These are phyloP conservation scores for Diachasmimorpha longicaudata DNA, from an alignment of 1,140 invertebrate species.

Conservation along the genomic window DNA sequence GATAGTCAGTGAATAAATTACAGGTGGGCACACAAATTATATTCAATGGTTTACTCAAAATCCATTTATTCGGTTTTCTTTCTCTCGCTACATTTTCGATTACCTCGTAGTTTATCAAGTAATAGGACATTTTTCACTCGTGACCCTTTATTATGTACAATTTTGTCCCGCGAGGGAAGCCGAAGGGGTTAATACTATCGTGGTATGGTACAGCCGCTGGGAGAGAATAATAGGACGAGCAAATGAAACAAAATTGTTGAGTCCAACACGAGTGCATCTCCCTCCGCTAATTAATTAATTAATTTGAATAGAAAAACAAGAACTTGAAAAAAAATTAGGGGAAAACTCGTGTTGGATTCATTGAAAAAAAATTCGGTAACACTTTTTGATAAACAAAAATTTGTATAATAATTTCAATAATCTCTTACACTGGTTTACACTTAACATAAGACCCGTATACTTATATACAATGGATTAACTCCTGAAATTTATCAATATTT, in stretches of 20 bases:
- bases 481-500: not conserved
- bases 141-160: slow-evolving; percentile 35
- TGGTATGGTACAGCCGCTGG: slow-evolving; percentile 40
- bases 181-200: slow-evolving; percentile 48
- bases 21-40: not conserved
- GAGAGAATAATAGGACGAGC: slow-evolving; percentile 10
- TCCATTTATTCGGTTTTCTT: slow-evolving; percentile 51
- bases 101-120: not conserved
- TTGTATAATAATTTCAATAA: slow-evolving; percentile 2
- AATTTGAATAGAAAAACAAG: too few relatives aligned
- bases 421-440: slow-evolving; percentile 6
- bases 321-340: not conserved
- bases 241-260: not conserved
- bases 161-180: slow-evolving; percentile 27
- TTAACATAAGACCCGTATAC: slow-evolving; percentile 8
- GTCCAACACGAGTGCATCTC: not conserved
- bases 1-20: too few relatives aligned
- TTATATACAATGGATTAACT: slow-evolving; percentile 14
- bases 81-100: slow-evolving; percentile 37
- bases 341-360: not conserved
- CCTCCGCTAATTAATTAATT: too few relatives aligned
- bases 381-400: not conserved
- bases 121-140: slow-evolving; percentile 9
- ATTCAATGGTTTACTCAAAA: slow-evolving; percentile 50
- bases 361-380: not conserved